Evolutionary conservation across 2,113 vertebrate species (phyloP).

Genomic region (Cranoglanis bouderius): DNA sequence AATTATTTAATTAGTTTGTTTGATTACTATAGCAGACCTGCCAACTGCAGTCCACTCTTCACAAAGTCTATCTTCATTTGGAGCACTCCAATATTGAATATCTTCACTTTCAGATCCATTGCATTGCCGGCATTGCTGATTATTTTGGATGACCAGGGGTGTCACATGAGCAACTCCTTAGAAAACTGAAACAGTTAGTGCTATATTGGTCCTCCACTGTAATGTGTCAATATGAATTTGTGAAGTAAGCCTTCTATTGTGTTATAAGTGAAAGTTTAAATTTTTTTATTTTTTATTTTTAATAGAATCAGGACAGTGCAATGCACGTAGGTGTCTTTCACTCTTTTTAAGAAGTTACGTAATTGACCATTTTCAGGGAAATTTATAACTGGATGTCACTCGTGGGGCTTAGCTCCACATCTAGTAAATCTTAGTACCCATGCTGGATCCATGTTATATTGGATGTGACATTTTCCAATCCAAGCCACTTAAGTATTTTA

Average conservation of each 20-base stretch:
- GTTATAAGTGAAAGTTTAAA: not conserved
- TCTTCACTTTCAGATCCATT: not conserved
- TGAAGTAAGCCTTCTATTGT: not conserved
- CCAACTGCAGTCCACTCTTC: not conserved
- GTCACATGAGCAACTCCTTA: not conserved
- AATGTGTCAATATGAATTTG: constrained; percentile 1
- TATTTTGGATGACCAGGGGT: not conserved
- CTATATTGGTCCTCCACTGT: not conserved
- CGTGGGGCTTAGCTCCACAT: not conserved
- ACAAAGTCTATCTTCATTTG: not conserved
- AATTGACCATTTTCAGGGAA: not conserved
- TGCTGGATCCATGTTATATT: not conserved
- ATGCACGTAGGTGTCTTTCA: not conserved
- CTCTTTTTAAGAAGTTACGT: not conserved
- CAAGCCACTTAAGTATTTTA: not conserved
- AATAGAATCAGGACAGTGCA: not conserved
- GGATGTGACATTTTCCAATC: not conserved
- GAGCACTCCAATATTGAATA: not conserved
- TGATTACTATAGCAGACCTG: not conserved
- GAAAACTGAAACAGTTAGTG: constrained; percentile 13
- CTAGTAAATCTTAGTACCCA: not conserved
- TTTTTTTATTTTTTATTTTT: not conserved
- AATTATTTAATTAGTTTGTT: not conserved
- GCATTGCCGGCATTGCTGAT: not conserved
- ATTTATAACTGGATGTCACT: not conserved